Conservation (phyloP, 2,797 vertebrate genomes). For the Premnoplex brunnescens region DNA sequence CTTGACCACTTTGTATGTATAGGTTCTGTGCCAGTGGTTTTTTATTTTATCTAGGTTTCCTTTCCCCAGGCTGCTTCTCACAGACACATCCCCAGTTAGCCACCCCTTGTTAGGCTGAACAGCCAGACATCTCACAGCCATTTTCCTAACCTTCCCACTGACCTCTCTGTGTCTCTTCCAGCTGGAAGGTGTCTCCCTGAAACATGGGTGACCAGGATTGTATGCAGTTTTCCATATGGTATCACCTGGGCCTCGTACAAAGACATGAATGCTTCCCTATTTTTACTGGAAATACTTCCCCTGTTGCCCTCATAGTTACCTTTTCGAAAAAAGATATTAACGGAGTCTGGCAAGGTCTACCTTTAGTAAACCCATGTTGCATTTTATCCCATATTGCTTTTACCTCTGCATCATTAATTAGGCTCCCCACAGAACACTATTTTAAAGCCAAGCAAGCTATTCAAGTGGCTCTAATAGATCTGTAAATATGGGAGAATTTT, state of each 20-base stretch:
- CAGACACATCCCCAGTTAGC: not conserved
- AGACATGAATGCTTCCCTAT: not conserved
- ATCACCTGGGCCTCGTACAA: slow-evolving; percentile 32
- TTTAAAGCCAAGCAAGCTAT: slow-evolving; percentile 34
- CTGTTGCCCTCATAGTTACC: not conserved
- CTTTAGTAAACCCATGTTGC: slow-evolving; percentile 53
- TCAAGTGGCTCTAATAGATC: slow-evolving; percentile 45
- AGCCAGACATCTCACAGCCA: not conserved
- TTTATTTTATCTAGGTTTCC: not conserved
- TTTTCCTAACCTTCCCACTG: slow-evolving; percentile 39
- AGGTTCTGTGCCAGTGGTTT: not conserved
- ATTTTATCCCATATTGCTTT: slow-evolving; percentile 60
- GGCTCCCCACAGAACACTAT: slow-evolving; percentile 21
- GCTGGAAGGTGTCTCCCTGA: slow-evolving; percentile 10
- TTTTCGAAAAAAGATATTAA: slow-evolving; percentile 11
- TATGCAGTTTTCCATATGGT: slow-evolving; percentile 52
- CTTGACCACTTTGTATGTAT: not conserved
- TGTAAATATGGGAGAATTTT: slow-evolving; percentile 36
- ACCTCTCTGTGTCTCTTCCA: slow-evolving; percentile 31
- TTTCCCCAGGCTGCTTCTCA: not conserved
- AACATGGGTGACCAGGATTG: not conserved
- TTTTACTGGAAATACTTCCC: slow-evolving; percentile 48
- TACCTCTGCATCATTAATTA: slow-evolving; percentile 66
- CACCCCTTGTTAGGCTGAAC: not conserved
- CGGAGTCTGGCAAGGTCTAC: slow-evolving; percentile 42